Evolutionary conservation across 2,888 invertebrate genomes (phyloP).

Genomic region (Nemotelus nigrinus): DNA sequence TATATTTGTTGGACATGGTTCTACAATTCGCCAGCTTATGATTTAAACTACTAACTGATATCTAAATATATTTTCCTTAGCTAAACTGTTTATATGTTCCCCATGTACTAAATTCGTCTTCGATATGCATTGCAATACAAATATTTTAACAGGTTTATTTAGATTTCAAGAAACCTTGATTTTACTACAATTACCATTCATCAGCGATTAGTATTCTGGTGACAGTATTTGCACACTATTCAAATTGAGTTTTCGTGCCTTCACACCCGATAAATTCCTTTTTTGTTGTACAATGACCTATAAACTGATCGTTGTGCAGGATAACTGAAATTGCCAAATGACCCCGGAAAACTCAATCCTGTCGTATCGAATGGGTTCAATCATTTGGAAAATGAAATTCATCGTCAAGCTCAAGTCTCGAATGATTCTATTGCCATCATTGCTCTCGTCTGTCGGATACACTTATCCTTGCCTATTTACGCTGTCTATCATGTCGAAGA

Average conservation of each 20-base stretch:
- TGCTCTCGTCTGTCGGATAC: neutral
- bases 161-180: too few species aligned
- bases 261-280: slow-evolving; percentile 30
- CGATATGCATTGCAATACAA: too few species aligned
- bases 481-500: neutral
- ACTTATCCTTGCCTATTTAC: neutral
- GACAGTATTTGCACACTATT: neutral
- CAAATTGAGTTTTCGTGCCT: slow-evolving; percentile 28
- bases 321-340: neutral
- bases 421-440: slow-evolving; percentile 13
- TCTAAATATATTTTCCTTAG: too few species aligned
- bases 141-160: too few species aligned
- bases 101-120: too few species aligned
- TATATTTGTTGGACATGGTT: too few species aligned
- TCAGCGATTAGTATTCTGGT: slow-evolving; percentile 18
- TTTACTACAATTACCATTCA: neutral
- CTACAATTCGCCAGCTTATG: too few species aligned
- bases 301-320: neutral
- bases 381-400: slow-evolving; percentile 33
- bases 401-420: slow-evolving; percentile 4
- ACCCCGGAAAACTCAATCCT: neutral
- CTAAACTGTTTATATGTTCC: too few species aligned
- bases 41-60: too few species aligned
- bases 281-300: neutral
- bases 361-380: slow-evolving; percentile 14